Percentiles rank a stretch among this genome's conserved stretches.
Evolutionary conservation across 2,797 vertebrate species (phyloP).

Genomic region (Melanotaenia parkinsoni): DNA sequence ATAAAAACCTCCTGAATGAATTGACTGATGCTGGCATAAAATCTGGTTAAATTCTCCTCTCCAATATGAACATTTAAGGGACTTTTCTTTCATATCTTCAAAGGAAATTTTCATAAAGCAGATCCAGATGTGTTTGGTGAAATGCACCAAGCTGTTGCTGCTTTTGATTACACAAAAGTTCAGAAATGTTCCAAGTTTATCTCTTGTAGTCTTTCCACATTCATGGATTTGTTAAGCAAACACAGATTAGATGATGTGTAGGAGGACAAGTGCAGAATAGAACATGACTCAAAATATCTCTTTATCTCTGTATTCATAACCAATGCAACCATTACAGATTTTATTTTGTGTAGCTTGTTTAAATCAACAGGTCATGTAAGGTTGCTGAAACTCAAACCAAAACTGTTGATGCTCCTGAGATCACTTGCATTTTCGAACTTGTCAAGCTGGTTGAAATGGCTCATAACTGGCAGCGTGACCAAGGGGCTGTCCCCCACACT

Average conservation of each 20-base stretch:
- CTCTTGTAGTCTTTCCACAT: not conserved
- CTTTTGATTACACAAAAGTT: conserved; percentile 13
- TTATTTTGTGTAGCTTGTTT: not conserved
- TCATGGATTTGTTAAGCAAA: not conserved
- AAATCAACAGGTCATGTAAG: conserved; percentile 18
- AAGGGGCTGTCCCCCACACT: not conserved
- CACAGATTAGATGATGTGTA: not conserved
- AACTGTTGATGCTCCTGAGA: not conserved
- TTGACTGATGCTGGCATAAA: not conserved
- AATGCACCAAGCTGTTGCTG: not conserved
- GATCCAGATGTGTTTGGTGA: conserved; percentile 22
- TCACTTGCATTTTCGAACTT: conserved; percentile 3
- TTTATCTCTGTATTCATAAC: conserved; percentile 11
- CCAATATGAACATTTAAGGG: not conserved
- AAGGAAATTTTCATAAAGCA: conserved; percentile 6
- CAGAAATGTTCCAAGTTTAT: not conserved
- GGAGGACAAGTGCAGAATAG: conserved; percentile 17
- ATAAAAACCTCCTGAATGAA: conserved; percentile 14
- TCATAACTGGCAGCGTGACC: conserved; percentile 21
- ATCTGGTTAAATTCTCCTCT: conserved; percentile 18
- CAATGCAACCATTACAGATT: conserved; percentile 9
- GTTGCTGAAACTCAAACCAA: not conserved
- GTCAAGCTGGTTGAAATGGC: conserved; percentile 14
- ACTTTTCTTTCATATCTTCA: not conserved
- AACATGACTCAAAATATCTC: conserved; percentile 9